Percentiles rank a stretch among this genome's conserved stretches.
Conservation (phyloP, 2,888 invertebrate species). For the Lysandra bellargus region DNA sequence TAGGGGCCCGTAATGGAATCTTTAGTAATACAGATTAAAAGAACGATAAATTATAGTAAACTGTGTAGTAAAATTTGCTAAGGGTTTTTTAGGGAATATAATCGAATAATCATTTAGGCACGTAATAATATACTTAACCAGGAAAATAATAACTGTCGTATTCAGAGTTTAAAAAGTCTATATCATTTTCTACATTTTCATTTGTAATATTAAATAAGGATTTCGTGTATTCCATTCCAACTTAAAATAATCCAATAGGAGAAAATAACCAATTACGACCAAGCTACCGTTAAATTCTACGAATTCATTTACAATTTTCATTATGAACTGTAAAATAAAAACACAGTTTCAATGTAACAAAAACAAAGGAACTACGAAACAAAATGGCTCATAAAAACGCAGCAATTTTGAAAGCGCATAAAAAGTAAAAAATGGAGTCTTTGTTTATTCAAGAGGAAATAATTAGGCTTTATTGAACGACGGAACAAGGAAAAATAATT, state of each 20-base stretch:
- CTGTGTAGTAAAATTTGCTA: too few species aligned
- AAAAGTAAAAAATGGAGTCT: slow-evolving; percentile 50
- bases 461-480: slow-evolving; percentile 66
- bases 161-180: not conserved
- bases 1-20: too few species aligned
- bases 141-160: too few species aligned
- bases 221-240: not conserved
- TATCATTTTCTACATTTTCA: not conserved
- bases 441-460: slow-evolving; percentile 72
- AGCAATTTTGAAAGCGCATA: slow-evolving; percentile 41
- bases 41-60: too few species aligned
- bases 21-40: too few species aligned
- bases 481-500: slow-evolving; percentile 61
- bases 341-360: slow-evolving; percentile 24
- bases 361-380: slow-evolving; percentile 27
- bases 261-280: slow-evolving; percentile 11
- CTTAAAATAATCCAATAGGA: not conserved
- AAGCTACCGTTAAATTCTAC: slow-evolving; percentile 14
- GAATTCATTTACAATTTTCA: slow-evolving; percentile 17
- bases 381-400: slow-evolving; percentile 34
- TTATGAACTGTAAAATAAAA: slow-evolving; percentile 2
- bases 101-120: too few species aligned
- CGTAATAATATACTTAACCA: too few species aligned
- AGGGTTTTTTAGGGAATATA: too few species aligned
- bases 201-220: not conserved